Conservation (phyloP, 2,888 invertebrate genomes). For the Blera fallax region DNA sequence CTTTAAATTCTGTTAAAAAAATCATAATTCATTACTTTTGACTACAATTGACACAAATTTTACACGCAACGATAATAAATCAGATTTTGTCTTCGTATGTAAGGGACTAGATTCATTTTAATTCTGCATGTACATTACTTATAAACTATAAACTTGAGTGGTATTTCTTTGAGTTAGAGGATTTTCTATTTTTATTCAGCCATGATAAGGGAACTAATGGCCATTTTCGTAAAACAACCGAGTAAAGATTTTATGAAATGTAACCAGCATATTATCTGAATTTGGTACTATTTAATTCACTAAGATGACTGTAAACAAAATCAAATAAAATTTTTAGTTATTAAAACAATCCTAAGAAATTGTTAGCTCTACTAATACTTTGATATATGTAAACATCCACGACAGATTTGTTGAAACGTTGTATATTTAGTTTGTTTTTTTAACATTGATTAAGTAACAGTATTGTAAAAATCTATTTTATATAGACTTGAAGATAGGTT, state of each 20-base stretch:
- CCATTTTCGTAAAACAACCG: too few species aligned
- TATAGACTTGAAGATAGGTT: neutral
- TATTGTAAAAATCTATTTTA: conserved; percentile 35
- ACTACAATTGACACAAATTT: conserved; percentile 20
- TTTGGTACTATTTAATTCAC: too few species aligned
- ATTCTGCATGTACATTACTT: too few species aligned
- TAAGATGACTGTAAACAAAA: too few species aligned
- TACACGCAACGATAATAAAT: conserved; percentile 21
- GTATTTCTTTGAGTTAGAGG: too few species aligned
- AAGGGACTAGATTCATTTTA: conserved; percentile 34
- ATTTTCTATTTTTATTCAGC: too few species aligned
- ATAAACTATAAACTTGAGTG: too few species aligned
- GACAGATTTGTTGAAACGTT: conserved; percentile 11
- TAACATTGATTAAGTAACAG: conserved; percentile 36
- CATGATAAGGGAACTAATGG: too few species aligned
- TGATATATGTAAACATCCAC: conserved; percentile 2
- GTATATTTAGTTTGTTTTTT: conserved; percentile 17
- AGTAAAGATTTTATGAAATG: too few species aligned
- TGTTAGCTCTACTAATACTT: neutral
- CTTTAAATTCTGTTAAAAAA: conserved; percentile 33
- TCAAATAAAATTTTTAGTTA: too few species aligned
- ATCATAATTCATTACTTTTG: conserved; percentile 38
- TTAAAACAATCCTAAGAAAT: conserved; percentile 12
- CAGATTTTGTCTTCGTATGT: conserved; percentile 56
- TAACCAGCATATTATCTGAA: too few species aligned